Base-by-base conservation (phyloP, 1,140 invertebrate genomes). In the Diachasma alloeum region DNA sequence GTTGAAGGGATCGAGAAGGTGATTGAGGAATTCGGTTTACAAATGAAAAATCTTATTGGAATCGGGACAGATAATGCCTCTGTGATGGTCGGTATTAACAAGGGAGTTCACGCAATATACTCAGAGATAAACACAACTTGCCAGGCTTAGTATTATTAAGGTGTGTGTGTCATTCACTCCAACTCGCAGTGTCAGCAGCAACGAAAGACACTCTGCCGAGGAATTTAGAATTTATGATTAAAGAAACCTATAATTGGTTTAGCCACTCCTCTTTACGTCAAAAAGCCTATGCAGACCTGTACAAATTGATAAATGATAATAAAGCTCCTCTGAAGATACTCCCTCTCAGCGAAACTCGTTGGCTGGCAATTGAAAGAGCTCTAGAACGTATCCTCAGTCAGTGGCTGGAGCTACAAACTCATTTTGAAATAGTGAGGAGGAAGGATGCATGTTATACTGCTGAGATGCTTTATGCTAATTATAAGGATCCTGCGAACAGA, bases 181-280 rank as follows among this genome's bases (percentile, higher is more conserved):
- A n/a, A n/a, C n/a, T n/a, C n/a, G n/a, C n/a, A n/a, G n/a, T n/a
- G n/a, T n/a, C n/a, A n/a, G n/a, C n/a, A n/a, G n/a, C n/a, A n/a
- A n/a, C n/a, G 81, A 22, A 24, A n/a, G 69, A 81, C 19, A 69
- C 56, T 24, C 37, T 83, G 2, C 83, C 79, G 1, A 70, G 81
- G 4, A 80, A 83, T 80, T 69, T 83, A 6, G 81, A 85, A 39
- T 74, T 68, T 69, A n/a, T 83, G 17, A 74, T 81, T n/a, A 68
- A 53, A 6, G 81, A 83, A 77, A 85, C 83, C 0, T 81, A 82
- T 53, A 83, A 83, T 66, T 85, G 83, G 83, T 84, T 85, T 76
- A 80, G 75, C 8, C 72, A 80, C 48, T 83, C 79, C 26, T n/a
- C n/a, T n/a, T 26, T 72, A 10, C 37, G 79, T 13, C 79, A 81